Percentiles rank a stretch among this genome's conserved stretches.
phyloP scores from a whole-genome alignment of 2,888 invertebrate genomes.

The Zele albiditarsus region DNA sequence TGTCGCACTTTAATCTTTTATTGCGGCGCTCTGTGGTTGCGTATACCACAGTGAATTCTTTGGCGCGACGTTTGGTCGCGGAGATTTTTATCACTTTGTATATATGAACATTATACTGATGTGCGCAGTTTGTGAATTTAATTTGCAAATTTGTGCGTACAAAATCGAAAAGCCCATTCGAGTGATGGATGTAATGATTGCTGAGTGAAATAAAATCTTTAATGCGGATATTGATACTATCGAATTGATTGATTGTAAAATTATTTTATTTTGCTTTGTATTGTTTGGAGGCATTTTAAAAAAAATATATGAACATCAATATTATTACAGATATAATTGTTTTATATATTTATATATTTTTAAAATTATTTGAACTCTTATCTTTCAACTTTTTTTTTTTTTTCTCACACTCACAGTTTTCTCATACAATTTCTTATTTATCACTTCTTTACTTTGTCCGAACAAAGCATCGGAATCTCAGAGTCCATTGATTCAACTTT shows the following conservation, averaged over 20 bases:
- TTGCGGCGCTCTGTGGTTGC: neutral
- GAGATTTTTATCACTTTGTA: constrained; percentile 42
- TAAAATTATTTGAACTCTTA: neutral
- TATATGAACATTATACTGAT: neutral
- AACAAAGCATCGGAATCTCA: constrained; percentile 51
- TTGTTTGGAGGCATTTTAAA: neutral
- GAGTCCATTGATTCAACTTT: constrained; percentile 59
- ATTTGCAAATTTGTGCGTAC: neutral
- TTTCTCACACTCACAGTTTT: neutral
- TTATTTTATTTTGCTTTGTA: neutral
- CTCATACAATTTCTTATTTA: constrained; percentile 34
- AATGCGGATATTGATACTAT: neutral
- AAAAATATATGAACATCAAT: neutral
- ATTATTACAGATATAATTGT: neutral
- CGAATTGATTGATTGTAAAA: neutral
- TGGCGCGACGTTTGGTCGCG: constrained; percentile 45
- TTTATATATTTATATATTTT: constrained; percentile 4
- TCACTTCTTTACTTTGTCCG: constrained; percentile 42
- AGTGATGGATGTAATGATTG: constrained; percentile 26
- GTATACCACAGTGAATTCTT: constrained; percentile 2
- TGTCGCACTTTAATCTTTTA: too few species aligned
- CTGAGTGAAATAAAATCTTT: neutral
- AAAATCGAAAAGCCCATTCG: neutral
- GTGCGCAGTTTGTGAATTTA: neutral
- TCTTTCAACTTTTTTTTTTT: constrained; percentile 2